A percentile compares a stretch with the other conserved stretches of the same genome.
Evolutionary conservation across 2,797 vertebrate genomes (phyloP).

Genomic region (Tenualosa thibaudeaui): DNA sequence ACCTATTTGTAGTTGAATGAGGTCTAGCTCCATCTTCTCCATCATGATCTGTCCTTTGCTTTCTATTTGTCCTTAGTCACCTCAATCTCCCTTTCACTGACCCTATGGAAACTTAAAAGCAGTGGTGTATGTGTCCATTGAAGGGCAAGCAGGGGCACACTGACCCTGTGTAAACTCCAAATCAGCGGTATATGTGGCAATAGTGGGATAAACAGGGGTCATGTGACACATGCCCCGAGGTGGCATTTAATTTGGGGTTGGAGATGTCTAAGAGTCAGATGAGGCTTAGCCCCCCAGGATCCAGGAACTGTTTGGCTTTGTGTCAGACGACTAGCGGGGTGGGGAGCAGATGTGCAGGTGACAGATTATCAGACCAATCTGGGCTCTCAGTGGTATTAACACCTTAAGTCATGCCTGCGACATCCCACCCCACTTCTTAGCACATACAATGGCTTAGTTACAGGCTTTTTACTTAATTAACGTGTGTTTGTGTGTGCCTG

Average conservation of each 20-base stretch:
- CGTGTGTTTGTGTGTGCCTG: constrained; percentile 7
- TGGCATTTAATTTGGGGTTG: background rate
- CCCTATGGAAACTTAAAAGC: background rate
- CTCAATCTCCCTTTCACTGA: background rate
- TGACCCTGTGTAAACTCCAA: background rate
- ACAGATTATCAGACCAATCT: constrained; percentile 65
- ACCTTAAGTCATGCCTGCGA: constrained; percentile 51
- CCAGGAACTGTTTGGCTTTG: constrained; percentile 24
- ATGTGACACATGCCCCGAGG: background rate
- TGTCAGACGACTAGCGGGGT: constrained; percentile 63
- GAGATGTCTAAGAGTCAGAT: background rate
- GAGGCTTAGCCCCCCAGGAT: background rate
- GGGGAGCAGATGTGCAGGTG: constrained; percentile 74
- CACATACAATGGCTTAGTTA: background rate
- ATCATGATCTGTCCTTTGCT: background rate
- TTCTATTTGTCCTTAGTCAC: background rate
- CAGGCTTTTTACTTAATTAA: constrained; percentile 5
- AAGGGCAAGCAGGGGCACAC: background rate
- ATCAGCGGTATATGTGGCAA: background rate
- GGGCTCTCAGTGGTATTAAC: constrained; percentile 65
- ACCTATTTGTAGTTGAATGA: background rate
- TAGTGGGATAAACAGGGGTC: background rate
- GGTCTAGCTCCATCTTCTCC: background rate
- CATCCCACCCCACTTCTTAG: background rate
- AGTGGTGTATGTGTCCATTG: background rate